Evolutionary conservation across 2,113 vertebrate genomes (phyloP), one percentile per base, ranked within the genome.

Genomic region (Lophius piscatorius): DNA sequence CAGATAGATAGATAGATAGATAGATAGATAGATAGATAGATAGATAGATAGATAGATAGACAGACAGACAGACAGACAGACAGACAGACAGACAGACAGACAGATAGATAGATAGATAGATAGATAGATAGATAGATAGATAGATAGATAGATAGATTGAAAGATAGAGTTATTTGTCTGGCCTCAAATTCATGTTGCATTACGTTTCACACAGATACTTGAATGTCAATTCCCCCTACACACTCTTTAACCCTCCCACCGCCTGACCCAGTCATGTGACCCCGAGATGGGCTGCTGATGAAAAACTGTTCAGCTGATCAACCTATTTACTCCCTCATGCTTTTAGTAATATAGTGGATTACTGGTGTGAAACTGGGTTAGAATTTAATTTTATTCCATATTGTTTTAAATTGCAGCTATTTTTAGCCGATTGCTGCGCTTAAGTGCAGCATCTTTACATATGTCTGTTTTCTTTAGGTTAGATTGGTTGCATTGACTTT

Each of bases 131-230:
- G 38, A 46, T 22, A 58, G 26, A 17, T 54, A 12, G 8, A 41
- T 20, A 18, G 17, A 51, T 28, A 42, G 14, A 45, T 28, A 36
- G 54, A 14, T 4, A 44, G 20, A 22, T 9, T 47, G 20, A 39
- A 10, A 47, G 35, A 38, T 44, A 45, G 24, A 39, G 87, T 89
- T 70, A 90, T 89, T n/a, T n/a, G n/a, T n/a, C n/a, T 78, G 75
- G 40, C 67, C 44, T 54, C 26, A 70, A 80, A 81, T 39, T 56
- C 49, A 56, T 21, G 6, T 48, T 67, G 51, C 33, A 13, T 74
- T 71, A 81, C 11, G 5, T 77, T 81, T 79, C 46, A 60, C 69
- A 66, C 70, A 63, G 24, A 55, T 40, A 63, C 50, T 63, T 63
- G 33, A 21, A 66, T 66, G 33, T 46, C 20, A 9, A 16, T 24